phyloP scores from a whole-genome alignment of 2,113 vertebrate species.

The Bombycilla garrulus region DNA sequence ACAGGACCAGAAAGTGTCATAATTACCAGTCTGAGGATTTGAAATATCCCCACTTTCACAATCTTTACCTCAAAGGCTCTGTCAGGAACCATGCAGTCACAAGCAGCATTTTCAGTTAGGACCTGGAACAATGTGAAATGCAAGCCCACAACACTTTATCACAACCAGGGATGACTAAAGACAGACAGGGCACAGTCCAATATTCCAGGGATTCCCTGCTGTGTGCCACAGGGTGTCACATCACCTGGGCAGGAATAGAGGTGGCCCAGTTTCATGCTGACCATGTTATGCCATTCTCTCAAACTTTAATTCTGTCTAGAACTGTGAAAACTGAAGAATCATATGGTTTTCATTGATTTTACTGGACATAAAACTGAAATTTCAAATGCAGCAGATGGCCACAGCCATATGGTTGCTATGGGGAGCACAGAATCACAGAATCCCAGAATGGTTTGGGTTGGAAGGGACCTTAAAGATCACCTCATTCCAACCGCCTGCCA shows the following conservation, averaged over 20 bases:
- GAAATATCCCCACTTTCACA: neutral
- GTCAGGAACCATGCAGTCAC: fast-evolving
- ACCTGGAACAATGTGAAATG: neutral
- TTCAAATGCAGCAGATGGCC: neutral
- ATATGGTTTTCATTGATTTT: neutral
- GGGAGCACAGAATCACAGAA: neutral
- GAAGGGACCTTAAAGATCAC: neutral
- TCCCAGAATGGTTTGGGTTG: neutral
- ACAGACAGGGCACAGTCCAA: neutral
- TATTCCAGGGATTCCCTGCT: neutral
- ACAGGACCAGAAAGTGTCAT: neutral
- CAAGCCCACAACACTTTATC: neutral
- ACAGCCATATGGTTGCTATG: neutral
- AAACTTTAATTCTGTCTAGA: neutral
- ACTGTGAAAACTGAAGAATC: neutral
- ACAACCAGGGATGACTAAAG: neutral
- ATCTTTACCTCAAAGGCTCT: neutral
- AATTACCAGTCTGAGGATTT: neutral
- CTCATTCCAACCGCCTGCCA: neutral
- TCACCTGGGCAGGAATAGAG: neutral
- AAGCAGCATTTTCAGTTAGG: neutral
- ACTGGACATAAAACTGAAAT: neutral
- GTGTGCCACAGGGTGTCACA: too few relatives aligned
- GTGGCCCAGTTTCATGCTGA: neutral
- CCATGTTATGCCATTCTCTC: neutral